Base-by-base conservation (phyloP, 2,888 invertebrate species). In the Oxycera nigricornis region DNA sequence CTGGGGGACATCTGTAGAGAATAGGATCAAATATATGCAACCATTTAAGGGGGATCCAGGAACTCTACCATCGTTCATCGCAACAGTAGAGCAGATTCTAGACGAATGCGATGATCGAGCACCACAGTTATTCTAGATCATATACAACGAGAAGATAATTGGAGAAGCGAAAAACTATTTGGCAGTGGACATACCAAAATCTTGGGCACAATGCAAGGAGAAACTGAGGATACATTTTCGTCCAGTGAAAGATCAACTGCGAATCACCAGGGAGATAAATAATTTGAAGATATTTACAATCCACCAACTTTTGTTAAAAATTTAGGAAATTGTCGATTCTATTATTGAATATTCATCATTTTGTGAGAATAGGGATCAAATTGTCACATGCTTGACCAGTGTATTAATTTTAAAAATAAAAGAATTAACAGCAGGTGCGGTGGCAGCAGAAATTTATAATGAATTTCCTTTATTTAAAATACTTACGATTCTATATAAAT, bases 131-230 rank as follows among this genome's bases (percentile, higher is more conserved):
- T 55, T 20, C n/a, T n/a, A n/a, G n/a, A n/a, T n/a, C n/a, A n/a
- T n/a, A 26, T 59, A 9, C 28, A 28, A 59, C 28, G 1, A 59
- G 1, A 28, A 59, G 28, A 59, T 59, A 11, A 1, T 1, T 17
- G 17, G 55, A 20, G 55, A 55, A 55, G 55, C 55, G 2, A 55
- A 55, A 20, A n/a, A 55, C 20, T 55, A n/a, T n/a, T n/a, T n/a
- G n/a, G n/a, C n/a, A n/a, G n/a, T n/a, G n/a, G n/a, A n/a, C n/a
- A n/a, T n/a, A n/a, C n/a, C n/a, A n/a, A 9, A n/a, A n/a, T n/a
- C n/a, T n/a, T n/a, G n/a, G n/a, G n/a, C n/a, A n/a, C 55, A 55
- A 22, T 59, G 59, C 30, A 59, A 59, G 59, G 28, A 59, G 14
- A 4, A 26, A 26, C 14, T 59, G 14, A 24, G 14, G 22, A 6